phyloP scores from a whole-genome alignment of 2,888 invertebrate genomes.

The Cactoblastis cactorum region DNA sequence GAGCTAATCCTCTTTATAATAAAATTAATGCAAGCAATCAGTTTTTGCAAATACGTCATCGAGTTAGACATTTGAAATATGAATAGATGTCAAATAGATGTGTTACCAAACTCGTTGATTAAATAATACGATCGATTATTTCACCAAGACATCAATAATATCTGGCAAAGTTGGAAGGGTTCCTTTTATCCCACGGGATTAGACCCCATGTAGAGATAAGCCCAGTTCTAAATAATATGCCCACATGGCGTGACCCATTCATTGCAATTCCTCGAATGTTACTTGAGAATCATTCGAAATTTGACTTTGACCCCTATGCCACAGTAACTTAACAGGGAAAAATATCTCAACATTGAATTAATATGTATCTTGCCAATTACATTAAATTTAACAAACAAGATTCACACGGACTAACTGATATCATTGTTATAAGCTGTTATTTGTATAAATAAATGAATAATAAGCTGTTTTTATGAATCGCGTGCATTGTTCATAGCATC shows the following conservation, averaged over 20 bases:
- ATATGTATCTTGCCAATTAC: conserved; percentile 1
- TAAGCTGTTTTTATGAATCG: conserved; percentile 37
- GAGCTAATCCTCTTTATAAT: not conserved
- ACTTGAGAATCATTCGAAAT: conserved; percentile 28
- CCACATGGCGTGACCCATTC: conserved; percentile 66
- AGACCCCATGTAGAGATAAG: conserved; percentile 71
- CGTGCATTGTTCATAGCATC: conserved; percentile 57
- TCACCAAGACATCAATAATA: conserved; percentile 19
- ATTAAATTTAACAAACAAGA: conserved; percentile 6
- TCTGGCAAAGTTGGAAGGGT: conserved; percentile 52
- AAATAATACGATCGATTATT: conserved; percentile 4
- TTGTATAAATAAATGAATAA: conserved; percentile 23
- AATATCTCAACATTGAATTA: conserved; percentile 12
- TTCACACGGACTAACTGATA: conserved; percentile 10
- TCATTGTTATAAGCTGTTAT: conserved; percentile 15
- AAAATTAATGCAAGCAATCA: not conserved
- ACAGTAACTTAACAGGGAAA: not conserved
- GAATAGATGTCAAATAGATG: too few species aligned
- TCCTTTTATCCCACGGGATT: conserved; percentile 67
- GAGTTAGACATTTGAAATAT: too few species aligned
- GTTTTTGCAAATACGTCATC: not conserved
- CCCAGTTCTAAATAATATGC: conserved; percentile 59
- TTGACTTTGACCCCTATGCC: conserved; percentile 11
- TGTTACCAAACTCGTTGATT: not conserved
- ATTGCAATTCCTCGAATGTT: conserved; percentile 46